Evolutionary conservation across 2,113 vertebrate genomes (phyloP), one percentile per base, ranked within the genome.

Genomic region (Hypocryptadius cinnamomeus): DNA sequence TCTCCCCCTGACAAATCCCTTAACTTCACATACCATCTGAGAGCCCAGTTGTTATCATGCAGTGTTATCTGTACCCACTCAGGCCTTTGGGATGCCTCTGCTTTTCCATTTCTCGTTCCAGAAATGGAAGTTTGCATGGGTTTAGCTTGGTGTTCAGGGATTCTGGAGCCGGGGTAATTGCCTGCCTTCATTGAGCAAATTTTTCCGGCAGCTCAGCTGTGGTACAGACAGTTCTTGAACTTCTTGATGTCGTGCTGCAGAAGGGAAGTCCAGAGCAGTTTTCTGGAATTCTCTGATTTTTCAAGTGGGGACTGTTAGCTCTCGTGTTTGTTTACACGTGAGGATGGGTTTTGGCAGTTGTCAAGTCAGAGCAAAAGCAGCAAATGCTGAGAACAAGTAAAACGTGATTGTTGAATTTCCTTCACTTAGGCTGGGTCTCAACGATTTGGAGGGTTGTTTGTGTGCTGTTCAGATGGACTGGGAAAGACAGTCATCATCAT

Each of bases 151-250:
- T 5, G 33, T 54, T 70, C 35, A 40, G 77, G 66, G 61, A 47
- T 82, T 72, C 39, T 77, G 71, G 66, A 71, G 27, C 11, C 1
- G 42, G 45, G 30, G 8, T 57, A 30, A 45, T 30, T 47, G 47
- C 13, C 54, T 51, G 59, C 51, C 73, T 76, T 59, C 30, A 33
- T n/a, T 87, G 83, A 94, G 85, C 64, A 48, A 1, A 1, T 66
- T 66, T 61, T 95, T 91, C 82, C 92, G 6, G 82, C 92, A 87
- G 78, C 73, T 79, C 82, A 70, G 71, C 85, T n/a, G 22, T 59
- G 48, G 85, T 64, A 76, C 87, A 80, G 68, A 30, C 44, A 83
- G 76, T 84, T 87, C 89, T 70, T 87, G 65, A 96, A 87, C 90
- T 94, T 51, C 68, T 74, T 33, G 64, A 31, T 81, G 50, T 15